Base-by-base conservation (phyloP, 1,140 invertebrate genomes). In the Camponotus pennsylvanicus region DNA sequence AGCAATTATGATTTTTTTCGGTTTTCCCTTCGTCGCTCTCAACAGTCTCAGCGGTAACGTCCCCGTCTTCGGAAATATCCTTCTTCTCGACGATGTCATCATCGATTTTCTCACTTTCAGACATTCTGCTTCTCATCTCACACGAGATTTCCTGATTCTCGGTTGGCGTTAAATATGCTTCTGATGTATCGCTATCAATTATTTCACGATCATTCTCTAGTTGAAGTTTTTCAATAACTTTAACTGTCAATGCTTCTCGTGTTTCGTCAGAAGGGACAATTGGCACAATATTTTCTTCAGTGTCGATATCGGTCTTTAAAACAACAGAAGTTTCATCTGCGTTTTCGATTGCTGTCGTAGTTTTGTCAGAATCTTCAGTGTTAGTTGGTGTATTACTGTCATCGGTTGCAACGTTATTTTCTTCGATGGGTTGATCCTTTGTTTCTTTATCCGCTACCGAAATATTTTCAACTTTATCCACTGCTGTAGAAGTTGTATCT, bases 91-190 rank as follows among this genome's bases (percentile, higher is more conserved):
- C 57, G 9, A 37, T 63, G 27, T 76, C 75, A 0, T 88, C 78
- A 0, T 88, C 86, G 9, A 64, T 76, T 49, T 86, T 92, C 34
- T 80, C 89, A 55, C 15, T 45, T 15, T 92, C 90, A 18, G 76
- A 67, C 61, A 61, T 66, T 52, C 85, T 91, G 40, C 89, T 79
- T 66, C 92, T 90, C 40, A 83, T 80, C 57, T 92, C 91, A 66
- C 86, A 87, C 11, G 89, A 89, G 15, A 86, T 92, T n/a, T 92
- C 93, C 63, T 94, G 93, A 61, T 92, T 95, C 92, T 96, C 96
- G 66, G 96, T 96, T 13, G 96, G 96, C 76, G 96, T 96, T 71
- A 96, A 92, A 91, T 96, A 96, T 52, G 96, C 95, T 87, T 96
- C 96, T 61, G 96, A 96, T 86, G 95, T 96, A 91, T 96, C 96